A percentile compares a stretch with the other conserved stretches of the same genome.
Conservation (phyloP, 2,797 vertebrate genomes). For the Pelodytes ibericus region DNA sequence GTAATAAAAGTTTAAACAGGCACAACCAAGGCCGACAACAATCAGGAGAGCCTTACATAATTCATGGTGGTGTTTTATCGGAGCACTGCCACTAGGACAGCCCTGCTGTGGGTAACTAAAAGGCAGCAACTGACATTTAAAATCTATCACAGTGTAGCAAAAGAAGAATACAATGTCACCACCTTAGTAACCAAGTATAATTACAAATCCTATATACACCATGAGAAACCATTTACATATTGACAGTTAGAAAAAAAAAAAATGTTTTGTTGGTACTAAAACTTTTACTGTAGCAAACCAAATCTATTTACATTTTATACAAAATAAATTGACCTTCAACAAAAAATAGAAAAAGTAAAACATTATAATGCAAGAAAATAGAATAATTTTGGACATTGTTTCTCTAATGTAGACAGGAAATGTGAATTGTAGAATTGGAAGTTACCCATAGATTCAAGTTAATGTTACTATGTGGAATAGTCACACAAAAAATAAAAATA, state of each 20-base stretch:
- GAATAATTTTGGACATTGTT: constrained; percentile 67
- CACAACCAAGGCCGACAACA: too few species aligned
- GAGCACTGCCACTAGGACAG: neutral
- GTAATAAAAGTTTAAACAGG: too few species aligned
- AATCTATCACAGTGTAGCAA: constrained; percentile 48
- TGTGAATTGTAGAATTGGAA: constrained; percentile 67
- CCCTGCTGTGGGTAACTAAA: neutral
- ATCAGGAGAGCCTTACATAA: too few species aligned
- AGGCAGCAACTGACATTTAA: neutral
- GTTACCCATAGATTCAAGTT: constrained; percentile 69
- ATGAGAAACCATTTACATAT: constrained; percentile 52
- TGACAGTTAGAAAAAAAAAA: constrained; percentile 70
- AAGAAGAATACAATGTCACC: constrained; percentile 31
- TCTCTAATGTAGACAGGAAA: constrained; percentile 71
- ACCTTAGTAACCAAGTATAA: constrained; percentile 31
- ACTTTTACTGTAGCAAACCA: constrained; percentile 91
- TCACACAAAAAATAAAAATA: constrained; percentile 59
- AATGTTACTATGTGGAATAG: constrained; percentile 63
- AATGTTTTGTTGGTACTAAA: constrained; percentile 86
- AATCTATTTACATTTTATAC: constrained; percentile 97
- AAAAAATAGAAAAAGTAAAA: constrained; percentile 76
- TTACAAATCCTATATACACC: constrained; percentile 55
- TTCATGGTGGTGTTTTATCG: too few species aligned
- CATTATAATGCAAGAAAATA: constrained; percentile 76
- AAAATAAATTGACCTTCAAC: constrained; percentile 85